Percentiles rank a stretch among this genome's conserved stretches.
Conservation (phyloP, 2,888 invertebrate species). For the Ethmia dodecea region DNA sequence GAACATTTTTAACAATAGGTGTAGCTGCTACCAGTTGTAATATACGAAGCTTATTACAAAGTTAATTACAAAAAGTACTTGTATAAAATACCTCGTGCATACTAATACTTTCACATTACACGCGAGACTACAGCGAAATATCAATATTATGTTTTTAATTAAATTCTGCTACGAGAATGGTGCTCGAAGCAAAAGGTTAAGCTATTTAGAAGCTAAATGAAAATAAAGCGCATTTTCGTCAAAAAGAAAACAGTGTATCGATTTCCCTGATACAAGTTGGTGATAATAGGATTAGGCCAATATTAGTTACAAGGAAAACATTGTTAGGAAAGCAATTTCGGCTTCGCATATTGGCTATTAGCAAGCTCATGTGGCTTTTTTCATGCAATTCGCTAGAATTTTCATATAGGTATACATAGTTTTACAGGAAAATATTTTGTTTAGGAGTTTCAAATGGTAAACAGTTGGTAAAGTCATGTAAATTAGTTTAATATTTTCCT, state of each 20-base stretch:
- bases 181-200: slow-evolving; percentile 2
- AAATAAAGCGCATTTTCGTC: slow-evolving; percentile 18
- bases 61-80: too few species aligned
- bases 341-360: slow-evolving; percentile 75
- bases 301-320: slow-evolving; percentile 69
- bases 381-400: slow-evolving; percentile 15
- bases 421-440: too few species aligned
- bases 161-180: slow-evolving; percentile 3
- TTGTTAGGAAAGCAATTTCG: slow-evolving; percentile 73
- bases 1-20: too few species aligned
- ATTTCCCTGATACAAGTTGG: slow-evolving; percentile 37
- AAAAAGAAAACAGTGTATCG: slow-evolving; percentile 31
- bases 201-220: slow-evolving; percentile 16
- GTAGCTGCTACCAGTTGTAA: too few species aligned
- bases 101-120: too few species aligned
- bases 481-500: too few species aligned
- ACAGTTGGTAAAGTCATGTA: too few species aligned
- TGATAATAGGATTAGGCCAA: slow-evolving; percentile 60
- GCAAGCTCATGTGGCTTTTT: slow-evolving; percentile 32
- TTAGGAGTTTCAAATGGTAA: too few species aligned
- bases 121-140: too few species aligned
- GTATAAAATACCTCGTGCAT: too few species aligned
- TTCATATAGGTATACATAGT: too few species aligned
- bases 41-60: too few species aligned
- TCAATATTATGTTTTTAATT: slow-evolving; percentile 15